Conservation (phyloP, 2,113 vertebrate species). For the Sialia sialis region DNA sequence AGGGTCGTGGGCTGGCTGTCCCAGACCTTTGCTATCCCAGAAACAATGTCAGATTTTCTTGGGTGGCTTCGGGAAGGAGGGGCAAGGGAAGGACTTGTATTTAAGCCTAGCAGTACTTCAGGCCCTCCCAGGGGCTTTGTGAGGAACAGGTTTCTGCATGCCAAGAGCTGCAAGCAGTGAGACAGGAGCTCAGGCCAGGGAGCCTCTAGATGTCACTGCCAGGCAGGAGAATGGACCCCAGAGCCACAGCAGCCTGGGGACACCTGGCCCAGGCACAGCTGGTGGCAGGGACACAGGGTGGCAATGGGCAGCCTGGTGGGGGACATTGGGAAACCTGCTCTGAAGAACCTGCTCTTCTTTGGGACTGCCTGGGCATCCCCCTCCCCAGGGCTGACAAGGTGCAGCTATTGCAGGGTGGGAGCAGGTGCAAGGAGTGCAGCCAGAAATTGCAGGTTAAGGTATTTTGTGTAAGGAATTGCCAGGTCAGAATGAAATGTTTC, state of each 20-base stretch:
- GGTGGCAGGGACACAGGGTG: fast-evolving
- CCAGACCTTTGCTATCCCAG: not conserved
- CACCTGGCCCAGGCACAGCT: not conserved
- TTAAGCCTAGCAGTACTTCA: not conserved
- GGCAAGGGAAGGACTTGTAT: not conserved
- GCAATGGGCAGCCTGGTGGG: not conserved
- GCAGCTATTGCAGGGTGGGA: not conserved
- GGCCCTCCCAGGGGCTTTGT: not conserved
- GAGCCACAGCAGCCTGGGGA: not conserved
- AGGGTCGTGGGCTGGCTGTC: not conserved
- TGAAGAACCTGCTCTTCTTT: not conserved
- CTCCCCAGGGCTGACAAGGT: not conserved
- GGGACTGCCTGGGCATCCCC: not conserved
- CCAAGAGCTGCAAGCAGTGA: not conserved
- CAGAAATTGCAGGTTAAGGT: not conserved
- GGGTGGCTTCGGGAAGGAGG: not conserved
- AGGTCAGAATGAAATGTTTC: not conserved
- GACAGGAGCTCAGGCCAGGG: not conserved
- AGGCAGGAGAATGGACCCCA: not conserved
- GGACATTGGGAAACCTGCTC: not conserved
- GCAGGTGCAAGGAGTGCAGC: fast-evolving
- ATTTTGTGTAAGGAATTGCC: fast-evolving
- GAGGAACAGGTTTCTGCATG: not conserved
- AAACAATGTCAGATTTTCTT: not conserved
- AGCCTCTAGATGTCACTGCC: conserved; percentile 66